Percentiles rank a stretch among this genome's conserved stretches.
These are phyloP conservation scores for Pseudorectes ferrugineus DNA, from an alignment of 2,113 vertebrate species.

Conservation along the genomic window DNA sequence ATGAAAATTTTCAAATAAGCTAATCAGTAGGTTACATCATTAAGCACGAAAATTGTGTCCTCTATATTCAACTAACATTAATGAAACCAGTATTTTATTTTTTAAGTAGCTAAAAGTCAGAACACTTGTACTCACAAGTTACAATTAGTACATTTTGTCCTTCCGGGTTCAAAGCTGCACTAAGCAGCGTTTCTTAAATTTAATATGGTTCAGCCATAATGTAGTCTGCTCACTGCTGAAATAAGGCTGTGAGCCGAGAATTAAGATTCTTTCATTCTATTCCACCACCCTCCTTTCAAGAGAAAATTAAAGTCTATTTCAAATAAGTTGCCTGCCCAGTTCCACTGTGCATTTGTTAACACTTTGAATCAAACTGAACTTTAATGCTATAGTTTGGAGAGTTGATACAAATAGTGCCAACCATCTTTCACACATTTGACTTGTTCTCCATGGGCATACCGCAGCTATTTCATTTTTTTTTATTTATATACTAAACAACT, in stretches of 20 bases:
- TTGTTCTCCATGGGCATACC: background rate
- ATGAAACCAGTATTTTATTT: background rate
- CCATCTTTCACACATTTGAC: rapidly evolving
- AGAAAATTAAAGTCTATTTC: background rate
- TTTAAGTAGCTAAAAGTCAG: background rate
- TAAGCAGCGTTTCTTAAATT: background rate
- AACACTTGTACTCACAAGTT: background rate
- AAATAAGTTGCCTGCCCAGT: background rate
- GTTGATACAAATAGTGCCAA: background rate
- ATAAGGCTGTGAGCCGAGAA: background rate
- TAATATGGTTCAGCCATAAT: background rate
- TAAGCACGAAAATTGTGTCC: background rate
- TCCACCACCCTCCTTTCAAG: background rate
- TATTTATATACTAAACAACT: background rate
- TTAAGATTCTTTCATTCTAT: background rate
- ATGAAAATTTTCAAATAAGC: background rate
- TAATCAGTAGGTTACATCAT: background rate
- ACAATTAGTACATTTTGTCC: background rate
- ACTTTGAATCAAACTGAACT: background rate
- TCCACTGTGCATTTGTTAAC: background rate
- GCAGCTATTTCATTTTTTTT: background rate
- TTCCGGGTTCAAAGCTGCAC: background rate
- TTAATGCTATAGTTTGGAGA: background rate
- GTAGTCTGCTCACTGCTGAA: background rate
- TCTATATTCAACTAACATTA: background rate